Conservation (phyloP, 1,140 invertebrate genomes). For the Ceratosolen solmsi region DNA sequence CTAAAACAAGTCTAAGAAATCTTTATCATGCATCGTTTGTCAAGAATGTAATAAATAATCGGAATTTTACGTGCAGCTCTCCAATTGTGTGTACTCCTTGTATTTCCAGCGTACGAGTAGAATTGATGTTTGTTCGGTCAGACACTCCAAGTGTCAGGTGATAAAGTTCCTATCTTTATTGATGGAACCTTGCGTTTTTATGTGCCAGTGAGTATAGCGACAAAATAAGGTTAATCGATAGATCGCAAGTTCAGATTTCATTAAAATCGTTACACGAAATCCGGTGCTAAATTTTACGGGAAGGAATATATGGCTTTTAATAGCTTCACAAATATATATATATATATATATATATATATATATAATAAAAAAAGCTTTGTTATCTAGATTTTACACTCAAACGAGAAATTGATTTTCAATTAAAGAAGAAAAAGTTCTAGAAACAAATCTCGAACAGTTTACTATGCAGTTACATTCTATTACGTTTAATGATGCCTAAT, state of each 20-base stretch:
- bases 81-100: too few species aligned
- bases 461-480: background rate
- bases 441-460: background rate
- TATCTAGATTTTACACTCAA: slow-evolving; percentile 7
- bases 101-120: background rate
- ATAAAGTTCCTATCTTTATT: slow-evolving; percentile 3
- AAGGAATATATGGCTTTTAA: background rate
- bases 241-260: slow-evolving; percentile 21
- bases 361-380: too few species aligned
- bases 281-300: background rate
- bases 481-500: background rate
- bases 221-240: slow-evolving; percentile 31
- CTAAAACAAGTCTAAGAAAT: too few species aligned
- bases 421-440: slow-evolving; percentile 7
- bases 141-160: too few species aligned
- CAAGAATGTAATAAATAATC: background rate
- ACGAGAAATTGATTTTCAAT: slow-evolving; percentile 27
- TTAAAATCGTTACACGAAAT: slow-evolving; percentile 21
- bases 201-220: background rate
- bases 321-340: too few species aligned
- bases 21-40: background rate
- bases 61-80: background rate
- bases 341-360: too few species aligned
- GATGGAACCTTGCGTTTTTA: background rate
- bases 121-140: slow-evolving; percentile 1